A percentile compares a stretch with the other conserved stretches of the same genome.
These are phyloP conservation scores for Eubasilissa regina DNA, from an alignment of 1,140 invertebrate genomes.

Conservation along the genomic window DNA sequence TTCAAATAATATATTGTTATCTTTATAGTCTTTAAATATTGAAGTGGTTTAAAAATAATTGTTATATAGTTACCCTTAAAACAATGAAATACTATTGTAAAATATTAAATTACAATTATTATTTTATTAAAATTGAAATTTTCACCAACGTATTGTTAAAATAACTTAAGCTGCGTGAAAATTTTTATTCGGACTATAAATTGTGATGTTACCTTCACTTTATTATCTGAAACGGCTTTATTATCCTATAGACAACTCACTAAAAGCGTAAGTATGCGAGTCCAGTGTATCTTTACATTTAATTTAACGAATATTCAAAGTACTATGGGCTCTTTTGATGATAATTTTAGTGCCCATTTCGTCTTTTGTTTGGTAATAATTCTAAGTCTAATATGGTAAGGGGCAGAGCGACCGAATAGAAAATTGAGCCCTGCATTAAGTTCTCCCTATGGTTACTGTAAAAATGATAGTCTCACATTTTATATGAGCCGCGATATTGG, in stretches of 20 bases:
- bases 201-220: conserved; percentile 32
- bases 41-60: too few species aligned
- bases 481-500: conserved; percentile 50
- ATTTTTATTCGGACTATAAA: conserved; percentile 28
- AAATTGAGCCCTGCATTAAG: conserved; percentile 46
- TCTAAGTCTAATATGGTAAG: conserved; percentile 40
- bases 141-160: background rate
- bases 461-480: conserved; percentile 40
- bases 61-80: too few species aligned
- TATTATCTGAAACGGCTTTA: conserved; percentile 24
- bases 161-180: background rate
- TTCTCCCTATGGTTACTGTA: conserved; percentile 44
- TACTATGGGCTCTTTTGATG: conserved; percentile 33
- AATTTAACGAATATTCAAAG: conserved; percentile 37
- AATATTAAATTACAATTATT: too few species aligned
- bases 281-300: conserved; percentile 35
- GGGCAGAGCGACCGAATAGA: background rate
- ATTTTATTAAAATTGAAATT: too few species aligned
- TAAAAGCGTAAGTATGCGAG: background rate
- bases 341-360: conserved; percentile 54
- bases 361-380: conserved; percentile 49
- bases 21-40: too few species aligned
- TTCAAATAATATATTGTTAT: too few species aligned
- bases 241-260: conserved; percentile 23
- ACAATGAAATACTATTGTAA: too few species aligned